Conservation (phyloP, 2,113 vertebrate species). For the Channa argus region DNA sequence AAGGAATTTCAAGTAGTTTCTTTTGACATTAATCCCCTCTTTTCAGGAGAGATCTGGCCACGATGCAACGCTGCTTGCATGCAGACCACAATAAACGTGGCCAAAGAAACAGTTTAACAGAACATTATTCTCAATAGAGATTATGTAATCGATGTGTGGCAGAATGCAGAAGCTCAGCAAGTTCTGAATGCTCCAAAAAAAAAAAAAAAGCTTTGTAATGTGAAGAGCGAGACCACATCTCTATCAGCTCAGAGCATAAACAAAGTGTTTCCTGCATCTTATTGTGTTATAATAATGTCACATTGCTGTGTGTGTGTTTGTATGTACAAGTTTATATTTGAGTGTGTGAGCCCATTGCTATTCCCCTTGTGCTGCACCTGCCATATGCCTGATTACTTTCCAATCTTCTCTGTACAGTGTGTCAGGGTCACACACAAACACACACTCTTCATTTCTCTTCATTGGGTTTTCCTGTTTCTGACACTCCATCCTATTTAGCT, state of each 20-base stretch:
- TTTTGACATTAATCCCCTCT: no score
- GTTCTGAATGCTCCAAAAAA: conserved; percentile 12
- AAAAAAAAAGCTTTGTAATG: conserved; percentile 4
- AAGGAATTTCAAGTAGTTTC: no score
- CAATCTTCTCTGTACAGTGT: conserved; percentile 35
- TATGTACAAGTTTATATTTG: conserved; percentile 23
- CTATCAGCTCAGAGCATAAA: background rate
- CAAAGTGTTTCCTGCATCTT: background rate
- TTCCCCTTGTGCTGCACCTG: conserved; percentile 44
- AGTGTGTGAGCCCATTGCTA: conserved; percentile 41
- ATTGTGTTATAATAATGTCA: conserved; percentile 10
- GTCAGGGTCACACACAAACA: conserved; percentile 35
- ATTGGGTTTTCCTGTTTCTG: background rate
- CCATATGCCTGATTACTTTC: conserved; percentile 54
- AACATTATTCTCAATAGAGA: background rate
- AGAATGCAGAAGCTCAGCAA: conserved; percentile 1
- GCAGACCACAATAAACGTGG: background rate
- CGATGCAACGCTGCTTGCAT: no score
- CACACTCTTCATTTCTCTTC: conserved; percentile 5
- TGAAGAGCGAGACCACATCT: conserved; percentile 6
- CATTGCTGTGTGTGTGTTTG: conserved; percentile 7
- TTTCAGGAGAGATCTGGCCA: no score
- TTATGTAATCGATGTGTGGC: background rate
- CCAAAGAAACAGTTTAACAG: background rate
- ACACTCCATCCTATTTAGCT: background rate